Percentiles rank a stretch among this genome's conserved stretches.
These are phyloP conservation scores for Melanostigma gelatinosum DNA, from an alignment of 2,113 vertebrate species.

Conservation along the genomic window DNA sequence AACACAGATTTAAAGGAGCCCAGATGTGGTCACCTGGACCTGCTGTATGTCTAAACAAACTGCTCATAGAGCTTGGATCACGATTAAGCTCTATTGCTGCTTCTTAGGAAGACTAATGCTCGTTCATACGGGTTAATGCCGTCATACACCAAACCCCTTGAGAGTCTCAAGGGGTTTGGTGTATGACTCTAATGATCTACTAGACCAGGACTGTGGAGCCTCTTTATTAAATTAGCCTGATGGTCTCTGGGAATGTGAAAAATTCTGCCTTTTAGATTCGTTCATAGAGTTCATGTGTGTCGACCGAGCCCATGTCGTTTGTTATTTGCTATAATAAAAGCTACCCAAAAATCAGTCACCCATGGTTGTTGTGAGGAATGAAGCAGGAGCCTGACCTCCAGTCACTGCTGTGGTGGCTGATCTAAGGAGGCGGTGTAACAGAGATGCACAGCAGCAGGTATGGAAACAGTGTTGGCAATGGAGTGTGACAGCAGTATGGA, in stretches of 20 bases:
- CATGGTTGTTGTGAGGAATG: not conserved
- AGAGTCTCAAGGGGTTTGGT: too few relatives aligned
- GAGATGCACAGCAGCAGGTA: not conserved
- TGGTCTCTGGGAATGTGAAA: slow-evolving; percentile 47
- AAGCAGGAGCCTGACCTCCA: not conserved
- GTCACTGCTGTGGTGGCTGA: not conserved
- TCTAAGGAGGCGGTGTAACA: not conserved
- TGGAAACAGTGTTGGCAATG: not conserved
- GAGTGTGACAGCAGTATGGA: not conserved
- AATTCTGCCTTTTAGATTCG: slow-evolving; percentile 37
- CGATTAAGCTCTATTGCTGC: slow-evolving; percentile 31
- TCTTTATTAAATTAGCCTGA: slow-evolving; percentile 59
- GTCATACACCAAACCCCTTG: slow-evolving; percentile 50
- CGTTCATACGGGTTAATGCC: slow-evolving; percentile 60
- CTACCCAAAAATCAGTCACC: not conserved
- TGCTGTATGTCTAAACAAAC: slow-evolving; percentile 28
- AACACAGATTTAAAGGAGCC: not conserved
- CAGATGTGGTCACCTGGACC: slow-evolving; percentile 22
- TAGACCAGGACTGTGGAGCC: slow-evolving; percentile 35
- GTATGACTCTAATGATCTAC: slow-evolving; percentile 59
- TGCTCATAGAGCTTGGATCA: slow-evolving; percentile 16
- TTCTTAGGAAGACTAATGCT: slow-evolving; percentile 37
- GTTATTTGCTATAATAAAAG: not conserved
- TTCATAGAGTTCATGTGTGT: slow-evolving; percentile 1
- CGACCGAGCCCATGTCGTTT: not conserved